Percentiles rank a stretch among this genome's conserved stretches.
phyloP scores from a whole-genome alignment of 1,140 invertebrate genomes.

The Drosophila bocqueti region DNA sequence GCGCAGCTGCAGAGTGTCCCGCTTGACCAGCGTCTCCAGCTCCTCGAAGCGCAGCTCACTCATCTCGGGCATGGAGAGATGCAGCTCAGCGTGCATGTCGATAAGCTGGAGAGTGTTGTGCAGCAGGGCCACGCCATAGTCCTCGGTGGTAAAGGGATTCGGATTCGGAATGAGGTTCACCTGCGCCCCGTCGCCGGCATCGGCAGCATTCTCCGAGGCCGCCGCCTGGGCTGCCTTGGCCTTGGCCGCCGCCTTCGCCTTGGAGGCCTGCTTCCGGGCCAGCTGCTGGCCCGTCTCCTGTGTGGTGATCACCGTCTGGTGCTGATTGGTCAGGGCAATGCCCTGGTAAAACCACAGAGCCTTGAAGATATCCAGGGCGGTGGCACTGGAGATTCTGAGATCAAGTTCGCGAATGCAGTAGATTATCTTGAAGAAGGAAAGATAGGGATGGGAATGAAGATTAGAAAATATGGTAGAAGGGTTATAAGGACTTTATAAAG shows the following conservation, averaged over 20 bases:
- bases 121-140: conserved; percentile 77
- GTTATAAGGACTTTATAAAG: no score
- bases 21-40: conserved; percentile 79
- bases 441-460: neutral
- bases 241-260: conserved; percentile 67
- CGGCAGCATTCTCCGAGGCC: conserved; percentile 34
- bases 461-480: neutral
- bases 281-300: conserved; percentile 67
- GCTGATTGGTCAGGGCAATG: conserved; percentile 72
- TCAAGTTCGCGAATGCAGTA: conserved; percentile 84
- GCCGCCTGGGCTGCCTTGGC: conserved; percentile 37
- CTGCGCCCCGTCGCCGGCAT: conserved; percentile 50
- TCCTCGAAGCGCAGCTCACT: conserved; percentile 79
- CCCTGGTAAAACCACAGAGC: conserved; percentile 82
- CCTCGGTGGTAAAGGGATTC: conserved; percentile 83
- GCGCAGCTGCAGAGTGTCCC: conserved; percentile 74
- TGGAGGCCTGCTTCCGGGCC: conserved; percentile 61
- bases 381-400: conserved; percentile 76
- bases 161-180: conserved; percentile 73
- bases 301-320: conserved; percentile 77
- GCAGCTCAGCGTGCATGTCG: conserved; percentile 79
- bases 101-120: conserved; percentile 82
- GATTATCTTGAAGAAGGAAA: conserved; percentile 58
- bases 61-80: conserved; percentile 70
- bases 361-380: conserved; percentile 80